phyloP scores from a whole-genome alignment of 2,113 vertebrate species.

The Callionymus lyra region DNA sequence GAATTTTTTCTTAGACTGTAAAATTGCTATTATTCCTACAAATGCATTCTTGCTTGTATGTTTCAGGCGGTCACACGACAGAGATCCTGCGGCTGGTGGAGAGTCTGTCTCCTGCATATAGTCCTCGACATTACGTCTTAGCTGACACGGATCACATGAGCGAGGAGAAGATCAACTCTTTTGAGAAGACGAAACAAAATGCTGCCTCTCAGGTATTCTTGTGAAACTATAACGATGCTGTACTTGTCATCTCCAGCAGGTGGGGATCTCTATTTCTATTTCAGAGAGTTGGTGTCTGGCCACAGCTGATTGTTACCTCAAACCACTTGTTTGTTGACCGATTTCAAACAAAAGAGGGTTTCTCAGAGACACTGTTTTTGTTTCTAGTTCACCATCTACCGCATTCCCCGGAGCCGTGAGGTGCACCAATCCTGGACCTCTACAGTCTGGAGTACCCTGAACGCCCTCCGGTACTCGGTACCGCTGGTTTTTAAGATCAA shows the following conservation, averaged over 20 bases:
- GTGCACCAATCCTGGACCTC: slow-evolving; percentile 85
- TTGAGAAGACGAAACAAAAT: slow-evolving; percentile 67
- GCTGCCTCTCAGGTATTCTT: slow-evolving; percentile 57
- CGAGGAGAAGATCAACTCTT: slow-evolving; percentile 76
- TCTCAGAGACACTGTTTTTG: neutral
- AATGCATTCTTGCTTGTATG: neutral
- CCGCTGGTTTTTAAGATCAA: slow-evolving; percentile 74
- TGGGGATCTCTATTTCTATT: neutral
- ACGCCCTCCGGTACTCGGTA: slow-evolving; percentile 68
- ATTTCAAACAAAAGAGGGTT: neutral
- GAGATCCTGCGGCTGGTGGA: slow-evolving; percentile 84
- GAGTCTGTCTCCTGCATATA: slow-evolving; percentile 70
- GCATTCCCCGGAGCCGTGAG: slow-evolving; percentile 86
- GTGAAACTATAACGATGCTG: neutral
- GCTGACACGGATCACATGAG: slow-evolving; percentile 89
- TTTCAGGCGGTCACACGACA: slow-evolving; percentile 85
- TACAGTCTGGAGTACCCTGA: slow-evolving; percentile 71
- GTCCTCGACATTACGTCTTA: slow-evolving; percentile 80
- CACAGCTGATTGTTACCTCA: neutral
- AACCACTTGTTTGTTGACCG: neutral
- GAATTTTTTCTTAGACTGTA: neutral
- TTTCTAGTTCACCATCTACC: slow-evolving; percentile 73
- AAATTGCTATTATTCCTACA: too few relatives aligned
- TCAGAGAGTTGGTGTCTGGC: too few relatives aligned
- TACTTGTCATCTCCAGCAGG: neutral